A percentile compares a stretch with the other conserved stretches of the same genome.
Conservation (phyloP, 2,113 vertebrate genomes). For the Corythoichthys haematopterus region DNA sequence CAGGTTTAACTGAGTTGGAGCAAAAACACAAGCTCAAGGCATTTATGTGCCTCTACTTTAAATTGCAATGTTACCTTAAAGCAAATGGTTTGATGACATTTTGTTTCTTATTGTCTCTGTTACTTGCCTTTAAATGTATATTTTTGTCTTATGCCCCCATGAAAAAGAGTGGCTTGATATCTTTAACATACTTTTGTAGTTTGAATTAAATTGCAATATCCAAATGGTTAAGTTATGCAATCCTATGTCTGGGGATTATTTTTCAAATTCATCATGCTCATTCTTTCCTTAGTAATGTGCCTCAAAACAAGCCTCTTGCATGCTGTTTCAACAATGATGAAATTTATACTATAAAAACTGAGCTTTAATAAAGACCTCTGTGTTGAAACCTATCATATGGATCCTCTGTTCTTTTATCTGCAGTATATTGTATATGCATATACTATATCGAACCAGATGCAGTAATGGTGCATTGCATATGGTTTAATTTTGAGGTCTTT, state of each 20-base stretch:
- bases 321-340: conserved; percentile 75
- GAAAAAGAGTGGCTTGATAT: conserved; percentile 48
- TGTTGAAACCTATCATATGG: conserved; percentile 60
- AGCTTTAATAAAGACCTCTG: conserved; percentile 83
- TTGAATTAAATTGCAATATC: conserved; percentile 66
- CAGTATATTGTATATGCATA: neutral
- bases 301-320: conserved; percentile 77
- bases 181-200: conserved; percentile 55
- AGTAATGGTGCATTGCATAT: too few species aligned
- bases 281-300: conserved; percentile 73
- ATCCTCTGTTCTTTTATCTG: neutral
- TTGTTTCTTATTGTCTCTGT: conserved; percentile 46
- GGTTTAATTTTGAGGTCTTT: neutral
- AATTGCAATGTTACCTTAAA: conserved; percentile 38
- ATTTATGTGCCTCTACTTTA: conserved; percentile 56
- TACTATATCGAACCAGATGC: too few species aligned
- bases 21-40: conserved; percentile 30
- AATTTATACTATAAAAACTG: conserved; percentile 78
- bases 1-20: conserved; percentile 56
- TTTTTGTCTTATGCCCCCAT: conserved; percentile 50
- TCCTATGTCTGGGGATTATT: conserved; percentile 31
- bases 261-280: conserved; percentile 31
- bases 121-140: conserved; percentile 53
- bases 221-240: conserved; percentile 77
- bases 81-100: conserved; percentile 43